A percentile compares a stretch with the other conserved stretches of the same genome.
These are phyloP conservation scores for Plestiodon gilberti DNA, from an alignment of 2,113 vertebrate genomes.

Conservation along the genomic window DNA sequence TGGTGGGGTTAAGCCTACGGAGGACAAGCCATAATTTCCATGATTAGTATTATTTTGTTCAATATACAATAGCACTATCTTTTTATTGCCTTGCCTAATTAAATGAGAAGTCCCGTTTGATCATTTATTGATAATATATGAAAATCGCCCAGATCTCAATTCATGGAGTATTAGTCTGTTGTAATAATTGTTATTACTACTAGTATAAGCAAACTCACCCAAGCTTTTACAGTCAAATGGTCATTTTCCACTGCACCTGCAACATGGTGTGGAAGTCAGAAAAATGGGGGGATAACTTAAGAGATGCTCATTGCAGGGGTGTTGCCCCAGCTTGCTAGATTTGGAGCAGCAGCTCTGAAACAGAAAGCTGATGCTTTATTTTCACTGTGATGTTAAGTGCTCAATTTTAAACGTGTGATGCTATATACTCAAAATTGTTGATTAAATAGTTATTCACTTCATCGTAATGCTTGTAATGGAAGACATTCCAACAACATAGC, in stretches of 20 bases:
- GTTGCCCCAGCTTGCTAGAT: conserved; percentile 26
- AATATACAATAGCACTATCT: conserved; percentile 54
- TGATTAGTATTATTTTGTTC: conserved; percentile 29
- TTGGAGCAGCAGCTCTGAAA: conserved; percentile 17
- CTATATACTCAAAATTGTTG: not conserved
- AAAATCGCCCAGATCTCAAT: conserved; percentile 27
- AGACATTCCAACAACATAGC: conserved; percentile 19
- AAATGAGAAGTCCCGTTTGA: conserved; percentile 40
- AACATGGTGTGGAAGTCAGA: conserved; percentile 15
- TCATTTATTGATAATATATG: not conserved
- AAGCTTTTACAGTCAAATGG: conserved; percentile 33
- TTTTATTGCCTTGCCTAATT: conserved; percentile 53
- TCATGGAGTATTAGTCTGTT: conserved; percentile 36
- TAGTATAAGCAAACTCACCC: conserved; percentile 20
- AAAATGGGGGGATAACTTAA: conserved; percentile 16
- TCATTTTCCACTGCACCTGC: conserved; percentile 21
- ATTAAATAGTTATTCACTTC: not conserved
- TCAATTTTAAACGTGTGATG: not conserved
- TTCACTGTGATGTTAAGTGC: conserved; percentile 10
- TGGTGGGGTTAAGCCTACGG: conserved; percentile 17
- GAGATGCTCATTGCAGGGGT: not conserved
- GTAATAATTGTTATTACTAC: not conserved
- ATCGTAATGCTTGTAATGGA: conserved; percentile 20
- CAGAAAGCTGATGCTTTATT: conserved; percentile 14
- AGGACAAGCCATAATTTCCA: conserved; percentile 9